phyloP scores from a whole-genome alignment of 2,797 vertebrate species.

The Trachurus trachurus region DNA sequence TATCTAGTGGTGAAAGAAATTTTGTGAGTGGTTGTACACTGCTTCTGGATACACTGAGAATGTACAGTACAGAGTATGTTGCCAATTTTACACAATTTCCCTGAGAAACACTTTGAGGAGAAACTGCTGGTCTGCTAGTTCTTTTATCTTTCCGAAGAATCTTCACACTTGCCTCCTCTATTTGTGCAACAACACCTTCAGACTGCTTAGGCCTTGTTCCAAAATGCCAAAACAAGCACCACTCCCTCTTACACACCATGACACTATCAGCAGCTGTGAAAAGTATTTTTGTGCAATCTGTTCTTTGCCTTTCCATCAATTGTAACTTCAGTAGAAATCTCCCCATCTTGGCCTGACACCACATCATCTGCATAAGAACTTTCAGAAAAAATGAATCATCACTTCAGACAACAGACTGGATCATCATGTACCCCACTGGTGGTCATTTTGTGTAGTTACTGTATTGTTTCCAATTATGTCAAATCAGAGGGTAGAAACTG shows the following conservation, averaged over 20 bases:
- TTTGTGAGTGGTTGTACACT: too few species aligned
- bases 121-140: background rate
- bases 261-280: conserved; percentile 5
- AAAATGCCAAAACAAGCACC: background rate
- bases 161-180: background rate
- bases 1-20: too few species aligned
- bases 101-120: background rate
- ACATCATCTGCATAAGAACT: background rate
- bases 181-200: background rate
- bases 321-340: background rate
- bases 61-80: too few species aligned
- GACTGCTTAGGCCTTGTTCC: conserved; percentile 2
- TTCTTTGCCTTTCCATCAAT: conserved; percentile 7
- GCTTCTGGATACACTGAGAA: too few species aligned
- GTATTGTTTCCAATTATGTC: background rate
- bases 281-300: background rate
- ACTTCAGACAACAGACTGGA: background rate
- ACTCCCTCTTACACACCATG: background rate
- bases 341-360: background rate
- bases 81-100: too few species aligned
- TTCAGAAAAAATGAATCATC: conserved; percentile 1
- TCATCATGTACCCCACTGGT: background rate
- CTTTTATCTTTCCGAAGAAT: background rate
- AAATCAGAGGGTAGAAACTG: background rate
- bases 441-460: background rate